Evolutionary conservation across 2,797 vertebrate genomes (phyloP), one percentile per base, ranked within the genome.

Genomic region (Alosa sapidissima): DNA sequence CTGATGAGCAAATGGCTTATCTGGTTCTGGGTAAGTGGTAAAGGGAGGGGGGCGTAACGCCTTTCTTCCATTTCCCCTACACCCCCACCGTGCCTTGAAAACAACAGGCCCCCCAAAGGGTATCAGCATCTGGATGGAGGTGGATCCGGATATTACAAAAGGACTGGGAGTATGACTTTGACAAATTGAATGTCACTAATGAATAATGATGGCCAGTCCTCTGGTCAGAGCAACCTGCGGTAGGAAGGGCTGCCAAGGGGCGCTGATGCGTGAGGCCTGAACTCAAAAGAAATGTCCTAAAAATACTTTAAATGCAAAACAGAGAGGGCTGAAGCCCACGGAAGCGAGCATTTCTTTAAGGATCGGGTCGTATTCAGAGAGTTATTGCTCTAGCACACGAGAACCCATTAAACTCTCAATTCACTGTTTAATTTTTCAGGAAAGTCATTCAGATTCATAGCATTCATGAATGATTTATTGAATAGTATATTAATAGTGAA

Each of bases 1-100:
- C 84, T 85, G 81, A 81, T 16, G 81, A 88, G 88, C 92, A 93
- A 91, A 91, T 92, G 91, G 89, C 89, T 85, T 86, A 84, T 91
- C 90, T 89, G 88, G 91, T 90, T 87, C 87, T 88, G 86, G 87
- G 88, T 86, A 82, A 78, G 72, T 78, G 72, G 72, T 36, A 45
- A 78, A 78, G 54, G 36, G 68, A 16, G 68, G 68, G 36, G 11
- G 36, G 72, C 19, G 72, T 47, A 45, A 78, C 68, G 33, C 36
- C 62, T 11, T 24, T 33, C 62, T 68, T 33, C 62, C 68, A 72
- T 16, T 47, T 78, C 81, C 68, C 36, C 78, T 81, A 81, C 75
- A 82, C 60, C 83, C 75, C 62, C 83, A 28, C 16, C 72, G 82
- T 83, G 60, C 58, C 89, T 84, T 85, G 90, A 87, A 84, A 85